Percentiles rank a stretch among this genome's conserved stretches.
These are phyloP conservation scores for Peromyscus attwateri DNA, from an alignment of 2,797 vertebrate genomes.

Conservation along the genomic window DNA sequence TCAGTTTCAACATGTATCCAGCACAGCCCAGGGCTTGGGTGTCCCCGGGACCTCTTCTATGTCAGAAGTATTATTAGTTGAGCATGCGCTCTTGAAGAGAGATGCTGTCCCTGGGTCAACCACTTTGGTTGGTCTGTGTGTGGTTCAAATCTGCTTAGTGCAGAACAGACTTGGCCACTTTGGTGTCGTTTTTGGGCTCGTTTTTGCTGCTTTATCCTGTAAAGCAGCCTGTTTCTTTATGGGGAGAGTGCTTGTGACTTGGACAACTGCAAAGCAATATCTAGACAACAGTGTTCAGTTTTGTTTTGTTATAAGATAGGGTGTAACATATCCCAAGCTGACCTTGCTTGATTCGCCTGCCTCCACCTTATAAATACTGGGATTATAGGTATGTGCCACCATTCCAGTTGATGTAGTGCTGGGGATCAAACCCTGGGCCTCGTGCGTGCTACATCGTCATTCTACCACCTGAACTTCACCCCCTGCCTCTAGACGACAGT, in stretches of 20 bases:
- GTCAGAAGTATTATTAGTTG: not conserved
- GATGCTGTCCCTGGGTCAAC: not conserved
- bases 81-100: not conserved
- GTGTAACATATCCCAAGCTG: not conserved
- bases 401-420: no score
- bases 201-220: not conserved
- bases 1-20: not conserved
- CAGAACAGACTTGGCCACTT: not conserved
- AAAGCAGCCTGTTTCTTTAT: not conserved
- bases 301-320: not conserved
- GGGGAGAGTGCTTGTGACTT: not conserved
- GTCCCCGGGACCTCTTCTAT: not conserved
- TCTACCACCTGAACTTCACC: not conserved
- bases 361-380: not conserved
- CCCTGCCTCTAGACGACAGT: not conserved
- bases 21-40: no score
- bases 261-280: not conserved
- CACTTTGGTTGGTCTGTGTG: not conserved
- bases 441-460: not conserved
- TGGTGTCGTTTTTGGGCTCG: not conserved
- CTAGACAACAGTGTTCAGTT: not conserved
- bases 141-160: not conserved
- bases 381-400: not conserved
- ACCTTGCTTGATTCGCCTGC: not conserved
- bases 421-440: not conserved